Base-by-base conservation (phyloP, 2,888 invertebrate species). In the Embidobia sp. region DNA sequence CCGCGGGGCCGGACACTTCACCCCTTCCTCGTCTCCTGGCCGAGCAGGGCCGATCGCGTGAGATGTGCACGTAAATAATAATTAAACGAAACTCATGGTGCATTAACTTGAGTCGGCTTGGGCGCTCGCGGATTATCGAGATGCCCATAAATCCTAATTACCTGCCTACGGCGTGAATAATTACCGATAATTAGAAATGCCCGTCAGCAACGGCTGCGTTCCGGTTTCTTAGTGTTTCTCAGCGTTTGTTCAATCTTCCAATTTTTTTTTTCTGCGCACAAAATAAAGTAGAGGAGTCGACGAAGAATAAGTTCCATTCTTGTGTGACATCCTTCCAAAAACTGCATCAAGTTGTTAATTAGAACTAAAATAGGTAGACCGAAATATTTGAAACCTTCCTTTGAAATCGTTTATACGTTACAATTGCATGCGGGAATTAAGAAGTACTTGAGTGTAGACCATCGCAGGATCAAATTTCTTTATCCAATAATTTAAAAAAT, bases 61-160 rank as follows among this genome's bases (percentile, higher is more conserved):
- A 86, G 85, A 81, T 81, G 79, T 76, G 74, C 80, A 81, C 83
- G 84, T 87, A 84, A 85, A 86, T 85, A 85, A 85, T 85, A 85
- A 86, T 87, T 85, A 84, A 86, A 83, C 72, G 81, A 78, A 80
- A 80, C 77, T 69, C 79, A 59, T 69, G 64, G 73, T 66, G 79
- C 81, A 81, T 81, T 83, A 81, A 82, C 76, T 77, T 76, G 31
- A 78, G 78, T 66, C 51, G 26, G 78, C 77, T 51, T 76, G 63
- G 31, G 69, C 55, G 74, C 78, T 75, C 63, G 59, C 72, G 81
- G 82, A 83, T 87, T 84, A 87, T 85, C 84, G 77, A 70, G 80
- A 82, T 77, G 80, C 80, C 77, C 81, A 84, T 87, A 86, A 87
- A 86, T 87, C 79, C 83, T 82, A 85, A 85, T 86, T 87, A 85